Conservation (phyloP, 2,797 vertebrate genomes). For the Ficedula albicollis region DNA sequence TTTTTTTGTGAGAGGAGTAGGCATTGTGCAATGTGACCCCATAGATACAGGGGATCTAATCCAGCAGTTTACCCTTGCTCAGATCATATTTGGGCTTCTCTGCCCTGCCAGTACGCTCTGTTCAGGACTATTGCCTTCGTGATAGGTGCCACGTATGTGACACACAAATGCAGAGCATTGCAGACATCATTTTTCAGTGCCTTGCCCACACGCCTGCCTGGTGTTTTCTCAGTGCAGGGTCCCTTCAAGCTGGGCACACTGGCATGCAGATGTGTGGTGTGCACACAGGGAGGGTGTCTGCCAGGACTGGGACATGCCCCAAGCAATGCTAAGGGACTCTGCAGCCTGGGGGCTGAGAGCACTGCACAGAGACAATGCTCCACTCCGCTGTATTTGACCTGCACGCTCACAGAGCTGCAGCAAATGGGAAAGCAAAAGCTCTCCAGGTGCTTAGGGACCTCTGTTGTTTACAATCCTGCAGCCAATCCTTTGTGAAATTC, state of each 20-base stretch:
- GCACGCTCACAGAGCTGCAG: rapidly evolving
- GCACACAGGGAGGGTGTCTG: rapidly evolving
- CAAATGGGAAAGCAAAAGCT: not conserved
- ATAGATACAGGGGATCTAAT: not conserved
- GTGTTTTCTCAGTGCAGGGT: rapidly evolving
- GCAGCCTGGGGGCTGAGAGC: rapidly evolving
- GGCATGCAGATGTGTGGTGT: not conserved
- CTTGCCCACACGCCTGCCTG: not conserved
- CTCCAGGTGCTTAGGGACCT: rapidly evolving
- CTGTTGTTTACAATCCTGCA: not conserved
- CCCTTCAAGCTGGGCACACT: not conserved
- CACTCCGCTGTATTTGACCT: not conserved
- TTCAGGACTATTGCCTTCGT: not conserved
- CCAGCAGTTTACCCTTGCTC: not conserved
- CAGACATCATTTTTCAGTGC: not conserved
- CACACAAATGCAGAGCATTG: not conserved
- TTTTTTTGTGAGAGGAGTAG: not conserved
- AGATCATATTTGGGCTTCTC: not conserved
- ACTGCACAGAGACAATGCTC: rapidly evolving
- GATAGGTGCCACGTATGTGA: rapidly evolving
- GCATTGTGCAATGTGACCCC: not conserved
- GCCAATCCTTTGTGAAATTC: not conserved
- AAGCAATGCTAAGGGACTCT: not conserved
- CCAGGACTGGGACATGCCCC: not conserved
- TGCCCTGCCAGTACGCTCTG: not conserved